phyloP scores from a whole-genome alignment of 2,888 invertebrate species.

The Cosmorhoe ocellata region DNA sequence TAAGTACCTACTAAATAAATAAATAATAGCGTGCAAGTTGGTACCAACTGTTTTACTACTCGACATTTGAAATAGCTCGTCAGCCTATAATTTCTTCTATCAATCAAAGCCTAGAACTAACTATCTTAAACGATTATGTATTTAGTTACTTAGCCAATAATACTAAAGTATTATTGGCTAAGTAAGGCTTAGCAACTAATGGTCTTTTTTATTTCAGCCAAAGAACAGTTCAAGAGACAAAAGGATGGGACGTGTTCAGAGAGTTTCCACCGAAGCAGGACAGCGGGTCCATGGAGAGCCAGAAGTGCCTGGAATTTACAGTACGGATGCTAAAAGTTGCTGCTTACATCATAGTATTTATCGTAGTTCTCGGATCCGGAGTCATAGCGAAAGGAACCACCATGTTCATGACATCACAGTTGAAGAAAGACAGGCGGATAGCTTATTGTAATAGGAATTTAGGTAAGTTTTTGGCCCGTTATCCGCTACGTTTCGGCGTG shows the following conservation, averaged over 20 bases:
- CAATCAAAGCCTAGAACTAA: no score
- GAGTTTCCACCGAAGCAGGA: slow-evolving; percentile 94
- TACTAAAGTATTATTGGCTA: no score
- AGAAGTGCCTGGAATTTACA: slow-evolving; percentile 92
- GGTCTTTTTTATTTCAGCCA: slow-evolving; percentile 80
- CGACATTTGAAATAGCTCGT: no score
- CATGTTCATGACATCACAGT: slow-evolving; percentile 95
- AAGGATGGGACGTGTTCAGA: slow-evolving; percentile 98
- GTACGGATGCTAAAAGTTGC: slow-evolving; percentile 92
- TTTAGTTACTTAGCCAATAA: neutral
- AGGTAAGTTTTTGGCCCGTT: slow-evolving; percentile 85
- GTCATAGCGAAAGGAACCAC: slow-evolving; percentile 94
- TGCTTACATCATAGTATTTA: slow-evolving; percentile 92
- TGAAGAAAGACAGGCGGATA: slow-evolving; percentile 88
- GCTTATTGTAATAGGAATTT: slow-evolving; percentile 93
- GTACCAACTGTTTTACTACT: no score
- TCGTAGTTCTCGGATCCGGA: slow-evolving; percentile 91
- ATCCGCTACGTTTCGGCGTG: neutral
- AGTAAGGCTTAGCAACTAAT: no score
- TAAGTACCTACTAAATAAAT: no score
- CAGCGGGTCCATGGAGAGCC: slow-evolving; percentile 94
- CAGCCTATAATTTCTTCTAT: no score
- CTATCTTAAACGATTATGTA: no score
- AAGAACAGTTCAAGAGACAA: slow-evolving; percentile 92
- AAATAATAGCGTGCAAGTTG: no score